A percentile compares a stretch with the other conserved stretches of the same genome.
Evolutionary conservation across 2,797 vertebrate genomes (phyloP).

Genomic region (Pygocentrus nattereri): DNA sequence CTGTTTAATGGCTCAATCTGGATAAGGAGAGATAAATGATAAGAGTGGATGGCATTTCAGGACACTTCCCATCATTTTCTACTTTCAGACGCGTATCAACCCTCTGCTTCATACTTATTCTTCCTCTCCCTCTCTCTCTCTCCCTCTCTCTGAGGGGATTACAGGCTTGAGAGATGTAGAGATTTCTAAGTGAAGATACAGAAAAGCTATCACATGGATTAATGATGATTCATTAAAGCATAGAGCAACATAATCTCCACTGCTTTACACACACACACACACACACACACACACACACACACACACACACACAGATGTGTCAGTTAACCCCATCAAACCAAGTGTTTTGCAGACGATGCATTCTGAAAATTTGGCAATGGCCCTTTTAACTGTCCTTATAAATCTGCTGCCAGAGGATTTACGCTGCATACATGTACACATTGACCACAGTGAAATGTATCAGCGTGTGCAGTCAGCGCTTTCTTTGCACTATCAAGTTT

Average conservation of each 20-base stretch:
- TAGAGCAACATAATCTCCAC: slow-evolving; percentile 20
- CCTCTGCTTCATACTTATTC: background rate
- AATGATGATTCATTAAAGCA: slow-evolving; percentile 18
- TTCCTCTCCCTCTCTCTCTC: background rate
- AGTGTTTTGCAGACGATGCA: too few species aligned
- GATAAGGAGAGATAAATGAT: background rate
- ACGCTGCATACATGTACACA: too few species aligned
- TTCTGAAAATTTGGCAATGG: too few species aligned
- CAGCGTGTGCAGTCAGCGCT: too few species aligned
- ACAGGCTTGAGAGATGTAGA: slow-evolving; percentile 14
- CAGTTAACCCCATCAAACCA: too few species aligned
- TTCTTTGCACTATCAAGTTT: too few species aligned
- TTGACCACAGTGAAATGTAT: too few species aligned
- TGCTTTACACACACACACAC: slow-evolving; percentile 28
- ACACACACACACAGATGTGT: background rate
- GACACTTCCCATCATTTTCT: background rate
- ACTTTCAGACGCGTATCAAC: background rate
- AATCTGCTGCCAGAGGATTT: too few species aligned
- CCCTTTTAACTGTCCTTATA: too few species aligned
- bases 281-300: slow-evolving; percentile 8
- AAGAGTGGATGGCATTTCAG: background rate
- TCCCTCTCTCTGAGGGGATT: slow-evolving; percentile 9
- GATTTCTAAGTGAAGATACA: slow-evolving; percentile 7
- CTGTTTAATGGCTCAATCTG: background rate
- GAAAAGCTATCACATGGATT: slow-evolving; percentile 8